Conservation (phyloP, 1,140 invertebrate species). For the Drosophila seguyi region DNA sequence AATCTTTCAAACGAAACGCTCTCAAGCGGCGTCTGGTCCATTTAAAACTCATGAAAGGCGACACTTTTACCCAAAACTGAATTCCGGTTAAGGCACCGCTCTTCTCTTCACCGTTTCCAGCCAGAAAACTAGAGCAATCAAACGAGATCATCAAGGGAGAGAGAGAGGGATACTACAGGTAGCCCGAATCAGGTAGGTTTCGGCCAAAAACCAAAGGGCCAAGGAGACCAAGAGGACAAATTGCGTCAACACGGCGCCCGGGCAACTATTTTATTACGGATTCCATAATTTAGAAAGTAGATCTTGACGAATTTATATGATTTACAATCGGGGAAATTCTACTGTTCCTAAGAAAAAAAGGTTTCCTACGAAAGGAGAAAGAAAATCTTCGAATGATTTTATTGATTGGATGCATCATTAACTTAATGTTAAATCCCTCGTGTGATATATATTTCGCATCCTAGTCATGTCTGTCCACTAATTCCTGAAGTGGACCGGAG, state of each 20-base stretch:
- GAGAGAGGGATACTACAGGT: slow-evolving; percentile 27
- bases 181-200: slow-evolving; percentile 42
- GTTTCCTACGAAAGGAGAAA: not conserved
- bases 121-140: slow-evolving; percentile 58
- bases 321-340: not conserved
- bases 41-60: slow-evolving; percentile 61
- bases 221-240: slow-evolving; percentile 1
- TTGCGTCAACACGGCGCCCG: slow-evolving; percentile 55
- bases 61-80: slow-evolving; percentile 64
- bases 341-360: not conserved
- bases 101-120: not conserved
- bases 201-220: slow-evolving; percentile 23
- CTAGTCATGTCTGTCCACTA: not conserved
- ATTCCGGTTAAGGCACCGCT: slow-evolving; percentile 58
- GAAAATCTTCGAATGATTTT: not conserved
- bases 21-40: slow-evolving; percentile 53
- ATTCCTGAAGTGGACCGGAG: not conserved
- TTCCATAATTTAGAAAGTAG: slow-evolving; percentile 38
- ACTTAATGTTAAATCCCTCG: not conserved
- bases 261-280: slow-evolving; percentile 32
- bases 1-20: slow-evolving; percentile 62
- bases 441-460: not conserved
- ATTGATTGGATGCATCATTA: not conserved
- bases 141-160: slow-evolving; percentile 6
- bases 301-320: slow-evolving; percentile 3